A percentile compares a stretch with the other conserved stretches of the same genome.
Evolutionary conservation across 2,888 invertebrate species (phyloP).

Genomic region (Morinoia aosen): DNA sequence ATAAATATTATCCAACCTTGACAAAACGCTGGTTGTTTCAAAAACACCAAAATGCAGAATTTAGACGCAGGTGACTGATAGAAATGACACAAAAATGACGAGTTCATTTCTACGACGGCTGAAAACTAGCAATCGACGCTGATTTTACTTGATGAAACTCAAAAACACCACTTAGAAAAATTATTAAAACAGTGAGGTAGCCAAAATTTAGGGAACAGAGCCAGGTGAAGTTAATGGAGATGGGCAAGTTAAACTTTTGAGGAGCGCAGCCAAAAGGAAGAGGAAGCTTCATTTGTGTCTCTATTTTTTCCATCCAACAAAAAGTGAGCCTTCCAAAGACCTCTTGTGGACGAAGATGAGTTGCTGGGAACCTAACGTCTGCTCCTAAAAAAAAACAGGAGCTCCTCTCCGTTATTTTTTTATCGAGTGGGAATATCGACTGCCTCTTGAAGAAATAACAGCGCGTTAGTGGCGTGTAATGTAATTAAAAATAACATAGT

Average conservation of each 20-base stretch:
- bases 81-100: too few relatives aligned
- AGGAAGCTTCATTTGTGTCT: background rate
- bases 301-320: background rate
- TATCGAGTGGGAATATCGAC: background rate
- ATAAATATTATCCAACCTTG: too few relatives aligned
- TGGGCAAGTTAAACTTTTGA: background rate
- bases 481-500: too few relatives aligned
- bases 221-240: background rate
- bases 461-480: background rate
- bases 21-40: too few relatives aligned
- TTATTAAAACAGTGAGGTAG: too few relatives aligned
- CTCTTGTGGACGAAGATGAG: slow-evolving; percentile 1
- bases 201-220: too few relatives aligned
- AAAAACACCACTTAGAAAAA: too few relatives aligned
- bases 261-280: background rate
- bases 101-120: too few relatives aligned
- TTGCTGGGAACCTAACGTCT: slow-evolving; percentile 15
- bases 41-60: too few relatives aligned
- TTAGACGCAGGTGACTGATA: too few relatives aligned
- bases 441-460: background rate
- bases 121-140: too few relatives aligned
- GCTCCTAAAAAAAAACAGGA: background rate
- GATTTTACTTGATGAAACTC: too few relatives aligned
- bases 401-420: background rate
- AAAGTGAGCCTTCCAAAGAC: slow-evolving; percentile 12